phyloP scores from a whole-genome alignment of 2,113 vertebrate genomes.

The Chrysemys picta region DNA sequence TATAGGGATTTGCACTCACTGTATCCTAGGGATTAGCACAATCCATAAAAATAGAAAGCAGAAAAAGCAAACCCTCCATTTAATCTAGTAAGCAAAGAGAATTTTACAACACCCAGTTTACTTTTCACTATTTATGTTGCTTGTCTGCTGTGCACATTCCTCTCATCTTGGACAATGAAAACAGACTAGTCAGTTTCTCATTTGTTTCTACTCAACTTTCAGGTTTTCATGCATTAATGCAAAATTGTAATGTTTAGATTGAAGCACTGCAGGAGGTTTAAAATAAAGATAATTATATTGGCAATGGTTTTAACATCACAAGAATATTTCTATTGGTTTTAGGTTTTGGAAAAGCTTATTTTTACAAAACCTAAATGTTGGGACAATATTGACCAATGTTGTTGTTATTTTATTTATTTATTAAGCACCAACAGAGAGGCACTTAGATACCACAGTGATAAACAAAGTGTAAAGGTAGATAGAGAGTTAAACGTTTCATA shows the following conservation, averaged over 20 bases:
- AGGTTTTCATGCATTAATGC: background rate
- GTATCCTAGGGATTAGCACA: background rate
- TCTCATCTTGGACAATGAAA: background rate
- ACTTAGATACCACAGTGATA: background rate
- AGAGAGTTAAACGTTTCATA: background rate
- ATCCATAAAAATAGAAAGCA: background rate
- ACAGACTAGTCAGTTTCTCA: background rate
- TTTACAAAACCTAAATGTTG: background rate
- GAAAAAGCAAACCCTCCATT: background rate
- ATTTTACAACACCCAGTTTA: background rate
- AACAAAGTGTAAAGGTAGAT: background rate
- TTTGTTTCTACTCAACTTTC: background rate
- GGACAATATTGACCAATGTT: background rate
- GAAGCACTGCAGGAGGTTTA: background rate
- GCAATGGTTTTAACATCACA: background rate
- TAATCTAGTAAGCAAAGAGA: background rate
- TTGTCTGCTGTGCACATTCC: background rate
- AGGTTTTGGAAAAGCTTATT: background rate
- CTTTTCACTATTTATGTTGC: background rate
- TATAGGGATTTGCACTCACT: background rate
- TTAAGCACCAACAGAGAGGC: background rate
- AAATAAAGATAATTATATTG: background rate
- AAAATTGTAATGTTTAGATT: background rate
- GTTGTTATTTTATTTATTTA: background rate
- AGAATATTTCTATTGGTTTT: background rate